A percentile compares a stretch with the other conserved stretches of the same genome.
These are phyloP conservation scores for Eupithecia vulgata DNA, from an alignment of 2,888 invertebrate species.

Conservation along the genomic window DNA sequence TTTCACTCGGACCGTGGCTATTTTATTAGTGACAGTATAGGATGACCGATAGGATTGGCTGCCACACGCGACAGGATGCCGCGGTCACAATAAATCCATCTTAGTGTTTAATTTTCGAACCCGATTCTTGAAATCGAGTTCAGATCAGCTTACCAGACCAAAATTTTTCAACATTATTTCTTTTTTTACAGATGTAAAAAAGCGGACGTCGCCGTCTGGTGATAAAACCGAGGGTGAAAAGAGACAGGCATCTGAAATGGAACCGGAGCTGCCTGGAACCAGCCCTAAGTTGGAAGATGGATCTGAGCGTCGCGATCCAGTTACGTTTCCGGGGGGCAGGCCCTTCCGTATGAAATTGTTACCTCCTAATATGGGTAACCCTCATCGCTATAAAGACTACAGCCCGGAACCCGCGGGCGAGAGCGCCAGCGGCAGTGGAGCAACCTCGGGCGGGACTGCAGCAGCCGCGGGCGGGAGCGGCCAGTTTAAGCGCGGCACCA, in stretches of 20 bases:
- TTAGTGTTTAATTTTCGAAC: too few relatives aligned
- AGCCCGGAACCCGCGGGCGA: background rate
- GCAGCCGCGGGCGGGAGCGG: background rate
- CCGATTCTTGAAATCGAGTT: background rate
- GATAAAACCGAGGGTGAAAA: background rate
- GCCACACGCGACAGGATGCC: too few relatives aligned
- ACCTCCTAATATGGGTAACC: background rate
- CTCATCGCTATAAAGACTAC: background rate
- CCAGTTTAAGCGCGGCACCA: too few relatives aligned
- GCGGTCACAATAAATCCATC: too few relatives aligned
- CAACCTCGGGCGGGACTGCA: background rate
- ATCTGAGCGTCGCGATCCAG: background rate
- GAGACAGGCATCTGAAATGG: background rate
- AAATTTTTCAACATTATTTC: background rate
- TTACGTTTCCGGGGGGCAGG: background rate
- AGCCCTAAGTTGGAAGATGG: background rate
- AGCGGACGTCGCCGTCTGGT: background rate
- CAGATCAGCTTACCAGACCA: background rate
- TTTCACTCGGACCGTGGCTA: too few relatives aligned
- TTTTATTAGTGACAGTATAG: too few relatives aligned
- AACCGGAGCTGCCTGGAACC: background rate
- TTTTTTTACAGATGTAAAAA: background rate
- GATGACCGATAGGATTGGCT: too few relatives aligned
- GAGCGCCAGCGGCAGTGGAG: background rate
- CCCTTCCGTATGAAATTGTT: background rate